Base-by-base conservation (phyloP, 2,113 vertebrate species). In the Motacilla alba region DNA sequence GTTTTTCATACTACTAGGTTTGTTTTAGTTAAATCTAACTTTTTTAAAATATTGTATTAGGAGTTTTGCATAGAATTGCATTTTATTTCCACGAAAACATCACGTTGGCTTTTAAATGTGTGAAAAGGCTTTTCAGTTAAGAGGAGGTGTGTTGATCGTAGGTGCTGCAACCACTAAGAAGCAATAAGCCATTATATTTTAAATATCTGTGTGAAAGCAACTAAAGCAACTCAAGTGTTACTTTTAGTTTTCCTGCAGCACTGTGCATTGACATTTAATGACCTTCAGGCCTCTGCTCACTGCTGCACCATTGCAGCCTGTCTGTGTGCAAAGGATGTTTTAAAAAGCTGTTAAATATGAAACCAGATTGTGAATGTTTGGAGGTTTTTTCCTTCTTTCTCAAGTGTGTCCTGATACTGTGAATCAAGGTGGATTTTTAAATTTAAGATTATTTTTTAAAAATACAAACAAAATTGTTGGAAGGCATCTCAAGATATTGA, bases 121-220 rank as follows among this genome's bases (percentile, higher is more conserved):
- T 89, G 79, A 94, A 90, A 72, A 39, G 24, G 20, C 68, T 96
- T 97, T 72, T 82, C 85, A 96, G 93, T 93, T 83, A 95, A 87
- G 74, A 97, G 75, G 64, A 94, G 50, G 50, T 85, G 74, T 89
- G 66, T 86, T 94, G 85, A 73, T 55, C 91, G 53, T 95, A 87
- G 75, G 59, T 82, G 85, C n/a, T 74, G 46, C 72, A 96, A 63
- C 68, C 35, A 37, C 90, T 95, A 60, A 90, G 66, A 91, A 95
- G 94, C 92, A 93, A 89, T 77, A 95, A 96, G 66, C 76, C 50
- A 31, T 90, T 94, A 77, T 93, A 39, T 74, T 90, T 93, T 83
- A 94, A 88, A 91, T 76, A 47, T 76, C 68, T 87, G 24, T 95
- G 87, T 94, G 46, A 95, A 93, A 89, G 60, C 62, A 90, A 63